Percentiles rank a stretch among this genome's conserved stretches.
Evolutionary conservation across 2,888 invertebrate genomes (phyloP).

Genomic region (Ariolimax columbianus): DNA sequence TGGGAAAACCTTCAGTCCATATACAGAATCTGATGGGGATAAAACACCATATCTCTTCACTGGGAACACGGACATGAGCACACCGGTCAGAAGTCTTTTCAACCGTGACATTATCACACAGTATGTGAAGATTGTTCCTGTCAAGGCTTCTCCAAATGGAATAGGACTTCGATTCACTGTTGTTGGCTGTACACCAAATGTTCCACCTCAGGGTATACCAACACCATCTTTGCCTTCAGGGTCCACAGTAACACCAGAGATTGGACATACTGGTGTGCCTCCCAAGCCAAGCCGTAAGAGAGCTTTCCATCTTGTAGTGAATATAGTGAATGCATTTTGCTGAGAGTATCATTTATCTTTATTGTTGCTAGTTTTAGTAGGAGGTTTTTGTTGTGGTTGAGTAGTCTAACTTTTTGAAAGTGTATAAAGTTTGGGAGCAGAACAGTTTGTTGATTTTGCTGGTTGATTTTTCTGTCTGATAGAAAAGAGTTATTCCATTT

Average conservation of each 20-base stretch:
- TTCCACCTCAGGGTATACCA: constrained; percentile 52
- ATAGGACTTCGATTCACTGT: constrained; percentile 64
- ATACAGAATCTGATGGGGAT: constrained; percentile 61
- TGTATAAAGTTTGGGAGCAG: not conserved
- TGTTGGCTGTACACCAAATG: constrained; percentile 66
- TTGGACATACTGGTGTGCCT: constrained; percentile 45
- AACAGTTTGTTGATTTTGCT: not conserved
- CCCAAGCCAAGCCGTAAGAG: not conserved
- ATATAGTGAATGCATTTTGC: constrained; percentile 1
- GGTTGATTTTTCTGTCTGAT: not conserved
- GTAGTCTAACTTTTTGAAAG: not conserved
- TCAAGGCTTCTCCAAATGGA: constrained; percentile 56
- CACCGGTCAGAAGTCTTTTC: constrained; percentile 64
- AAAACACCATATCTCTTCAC: constrained; percentile 59
- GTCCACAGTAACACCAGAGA: constrained; percentile 31
- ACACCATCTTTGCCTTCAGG: constrained; percentile 50
- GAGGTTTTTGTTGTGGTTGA: not conserved
- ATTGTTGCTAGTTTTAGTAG: not conserved
- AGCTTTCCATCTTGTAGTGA: not conserved
- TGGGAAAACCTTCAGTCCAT: constrained; percentile 63
- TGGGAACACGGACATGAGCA: constrained; percentile 62
- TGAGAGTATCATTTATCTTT: not conserved
- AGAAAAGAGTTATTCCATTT: constrained; percentile 2
- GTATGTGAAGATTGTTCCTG: constrained; percentile 65
- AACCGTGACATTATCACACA: constrained; percentile 68